These are phyloP conservation scores for Engraulis encrasicolus DNA, from an alignment of 2,113 vertebrate species.

Conservation along the genomic window DNA sequence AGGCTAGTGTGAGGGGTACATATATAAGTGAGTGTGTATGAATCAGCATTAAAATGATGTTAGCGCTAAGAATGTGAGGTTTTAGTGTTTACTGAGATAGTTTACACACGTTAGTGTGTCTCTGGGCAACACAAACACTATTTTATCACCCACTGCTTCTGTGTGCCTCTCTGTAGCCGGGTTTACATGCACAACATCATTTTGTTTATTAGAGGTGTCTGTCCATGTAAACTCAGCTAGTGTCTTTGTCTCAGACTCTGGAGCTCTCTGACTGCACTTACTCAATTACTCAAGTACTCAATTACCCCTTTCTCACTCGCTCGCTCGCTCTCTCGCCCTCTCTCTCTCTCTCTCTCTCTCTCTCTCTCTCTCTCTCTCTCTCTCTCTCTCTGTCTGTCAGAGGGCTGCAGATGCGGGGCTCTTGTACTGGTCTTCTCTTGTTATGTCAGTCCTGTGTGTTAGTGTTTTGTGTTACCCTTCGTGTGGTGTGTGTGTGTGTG, in stretches of 20 bases:
- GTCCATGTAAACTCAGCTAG: too few relatives aligned
- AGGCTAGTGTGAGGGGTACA: too few relatives aligned
- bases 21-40: too few relatives aligned
- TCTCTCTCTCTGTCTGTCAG: background rate
- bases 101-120: background rate
- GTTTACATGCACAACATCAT: too few relatives aligned
- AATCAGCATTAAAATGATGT: too few relatives aligned
- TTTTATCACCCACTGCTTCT: slow-evolving; percentile 64
- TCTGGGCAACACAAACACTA: background rate
- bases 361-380: background rate
- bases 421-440: slow-evolving; percentile 60
- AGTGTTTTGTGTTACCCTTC: slow-evolving; percentile 6
- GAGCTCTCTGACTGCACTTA: slow-evolving; percentile 53
- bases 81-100: too few relatives aligned
- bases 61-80: too few relatives aligned
- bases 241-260: slow-evolving; percentile 62
- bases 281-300: background rate
- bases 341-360: background rate
- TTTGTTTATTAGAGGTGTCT: too few relatives aligned
- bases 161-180: slow-evolving; percentile 62
- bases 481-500: too few relatives aligned
- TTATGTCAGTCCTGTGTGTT: background rate
- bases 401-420: slow-evolving; percentile 51
- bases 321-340: slow-evolving; percentile 23
- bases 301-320: background rate